phyloP scores from a whole-genome alignment of 2,113 vertebrate species.

The Neolamprologus brichardi region DNA sequence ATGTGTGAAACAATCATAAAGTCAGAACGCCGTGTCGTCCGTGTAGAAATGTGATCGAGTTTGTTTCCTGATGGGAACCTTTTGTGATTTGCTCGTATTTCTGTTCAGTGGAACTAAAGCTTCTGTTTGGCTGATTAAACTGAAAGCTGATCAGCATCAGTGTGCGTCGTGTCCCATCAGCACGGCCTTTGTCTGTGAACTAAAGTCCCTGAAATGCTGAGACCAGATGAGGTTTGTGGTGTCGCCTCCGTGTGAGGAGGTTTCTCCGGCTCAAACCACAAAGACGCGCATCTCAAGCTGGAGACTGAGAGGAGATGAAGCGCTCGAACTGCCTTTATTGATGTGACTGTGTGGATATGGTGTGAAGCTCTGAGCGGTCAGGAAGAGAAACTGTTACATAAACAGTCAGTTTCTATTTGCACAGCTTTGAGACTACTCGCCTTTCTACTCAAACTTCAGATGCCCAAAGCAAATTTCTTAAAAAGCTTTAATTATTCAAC shows the following conservation, averaged over 20 bases:
- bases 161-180: not conserved
- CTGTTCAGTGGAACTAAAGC: not conserved
- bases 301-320: not conserved
- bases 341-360: not conserved
- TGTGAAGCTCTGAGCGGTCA: not conserved
- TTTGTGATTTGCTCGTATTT: not conserved
- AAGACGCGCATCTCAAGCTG: rapidly evolving
- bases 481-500: not conserved
- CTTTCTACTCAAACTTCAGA: not conserved
- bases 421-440: rapidly evolving
- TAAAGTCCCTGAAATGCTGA: not conserved
- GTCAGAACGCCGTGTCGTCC: not conserved
- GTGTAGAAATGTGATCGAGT: not conserved
- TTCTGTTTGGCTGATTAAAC: not conserved
- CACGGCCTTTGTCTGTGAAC: not conserved
- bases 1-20: not conserved
- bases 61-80: not conserved
- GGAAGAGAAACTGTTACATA: not conserved
- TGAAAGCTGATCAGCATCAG: not conserved
- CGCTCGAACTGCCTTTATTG: not conserved
- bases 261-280: not conserved
- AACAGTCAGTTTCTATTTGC: not conserved
- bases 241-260: rapidly evolving
- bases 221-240: not conserved
- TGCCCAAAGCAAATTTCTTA: not conserved